Conservation (phyloP, 2,797 vertebrate genomes). For the Gymnopithys bicolor region DNA sequence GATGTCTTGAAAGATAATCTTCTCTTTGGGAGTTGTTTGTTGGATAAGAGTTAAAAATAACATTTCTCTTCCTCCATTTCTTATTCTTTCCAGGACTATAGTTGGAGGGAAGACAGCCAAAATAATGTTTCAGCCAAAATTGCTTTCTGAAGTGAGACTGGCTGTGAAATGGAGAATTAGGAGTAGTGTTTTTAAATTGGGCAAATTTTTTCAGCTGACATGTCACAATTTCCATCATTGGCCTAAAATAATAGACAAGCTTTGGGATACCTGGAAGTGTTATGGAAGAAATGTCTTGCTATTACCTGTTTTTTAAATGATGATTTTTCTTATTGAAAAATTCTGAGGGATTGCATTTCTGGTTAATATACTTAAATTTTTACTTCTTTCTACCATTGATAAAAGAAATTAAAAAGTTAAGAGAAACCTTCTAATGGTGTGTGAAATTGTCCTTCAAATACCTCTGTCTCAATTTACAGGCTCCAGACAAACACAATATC, state of each 20-base stretch:
- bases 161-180: background rate
- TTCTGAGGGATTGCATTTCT: background rate
- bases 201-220: background rate
- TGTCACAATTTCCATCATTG: background rate
- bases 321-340: background rate
- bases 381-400: background rate
- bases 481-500: conserved; percentile 90
- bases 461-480: conserved; percentile 78
- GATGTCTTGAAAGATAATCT: background rate
- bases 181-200: background rate
- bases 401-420: background rate
- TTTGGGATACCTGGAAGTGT: background rate
- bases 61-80: background rate
- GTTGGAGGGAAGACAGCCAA: background rate
- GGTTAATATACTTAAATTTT: background rate
- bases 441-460: conserved; percentile 12
- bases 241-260: background rate
- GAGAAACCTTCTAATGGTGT: background rate
- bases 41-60: background rate
- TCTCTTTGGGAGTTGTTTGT: background rate
- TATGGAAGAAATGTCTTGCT: background rate
- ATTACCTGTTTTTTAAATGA: background rate
- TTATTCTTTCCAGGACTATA: background rate
- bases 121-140: background rate
- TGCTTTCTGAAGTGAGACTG: background rate